These are phyloP conservation scores for Pristiophorus japonicus DNA, from an alignment of 2,113 vertebrate genomes.

Conservation along the genomic window DNA sequence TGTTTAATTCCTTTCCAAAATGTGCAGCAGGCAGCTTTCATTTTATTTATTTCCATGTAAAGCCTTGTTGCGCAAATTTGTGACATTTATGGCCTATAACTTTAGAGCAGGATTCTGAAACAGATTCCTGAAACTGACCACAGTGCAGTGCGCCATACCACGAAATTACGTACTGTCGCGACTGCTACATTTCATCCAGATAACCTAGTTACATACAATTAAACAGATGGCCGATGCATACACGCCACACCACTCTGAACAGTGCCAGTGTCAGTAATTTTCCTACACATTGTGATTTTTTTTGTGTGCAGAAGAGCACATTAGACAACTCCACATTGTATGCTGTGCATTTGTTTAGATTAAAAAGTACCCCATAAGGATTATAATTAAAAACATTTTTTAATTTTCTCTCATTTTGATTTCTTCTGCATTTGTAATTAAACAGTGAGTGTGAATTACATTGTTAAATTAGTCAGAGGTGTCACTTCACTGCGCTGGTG, in stretches of 20 bases:
- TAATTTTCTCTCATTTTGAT: background rate
- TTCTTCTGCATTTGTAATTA: background rate
- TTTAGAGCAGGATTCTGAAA: background rate
- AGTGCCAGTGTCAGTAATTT: background rate
- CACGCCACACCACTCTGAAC: background rate
- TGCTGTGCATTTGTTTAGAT: background rate
- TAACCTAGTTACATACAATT: background rate
- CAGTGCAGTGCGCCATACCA: slow-evolving; percentile 3
- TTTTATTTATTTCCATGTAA: background rate
- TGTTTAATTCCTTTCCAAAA: background rate
- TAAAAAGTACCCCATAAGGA: background rate
- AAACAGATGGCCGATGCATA: background rate
- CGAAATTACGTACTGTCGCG: slow-evolving; percentile 24
- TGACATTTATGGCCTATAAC: slow-evolving; percentile 27
- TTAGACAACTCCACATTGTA: background rate
- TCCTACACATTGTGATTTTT: background rate
- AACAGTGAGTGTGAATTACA: background rate
- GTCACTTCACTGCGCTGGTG: background rate
- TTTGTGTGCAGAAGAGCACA: background rate
- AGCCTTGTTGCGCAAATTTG: background rate
- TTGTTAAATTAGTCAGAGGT: background rate
- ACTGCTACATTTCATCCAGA: slow-evolving; percentile 19
- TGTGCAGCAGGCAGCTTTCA: background rate
- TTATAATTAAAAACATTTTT: background rate
- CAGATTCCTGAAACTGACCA: slow-evolving; percentile 15